A percentile compares a stretch with the other conserved stretches of the same genome.
phyloP scores from a whole-genome alignment of 2,113 vertebrate genomes.

The Pyxicephalus adspersus region DNA sequence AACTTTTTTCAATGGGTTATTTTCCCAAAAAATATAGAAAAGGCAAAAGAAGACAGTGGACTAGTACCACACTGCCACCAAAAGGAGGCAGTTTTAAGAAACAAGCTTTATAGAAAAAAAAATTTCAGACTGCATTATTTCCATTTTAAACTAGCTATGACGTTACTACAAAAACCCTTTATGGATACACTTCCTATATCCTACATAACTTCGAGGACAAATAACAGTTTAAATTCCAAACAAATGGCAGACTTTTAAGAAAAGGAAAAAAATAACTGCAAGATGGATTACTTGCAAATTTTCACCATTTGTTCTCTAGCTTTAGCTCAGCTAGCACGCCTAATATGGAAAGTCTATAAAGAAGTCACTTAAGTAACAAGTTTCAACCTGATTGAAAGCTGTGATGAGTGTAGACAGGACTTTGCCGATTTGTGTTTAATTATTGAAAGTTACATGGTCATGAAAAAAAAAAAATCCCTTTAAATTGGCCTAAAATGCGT shows the following conservation, averaged over 20 bases:
- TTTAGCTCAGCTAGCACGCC: neutral
- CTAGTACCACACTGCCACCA: neutral
- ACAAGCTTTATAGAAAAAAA: neutral
- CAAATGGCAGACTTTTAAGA: neutral
- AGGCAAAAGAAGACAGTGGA: neutral
- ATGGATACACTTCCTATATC: neutral
- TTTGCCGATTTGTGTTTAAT: no score
- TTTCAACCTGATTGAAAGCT: no score
- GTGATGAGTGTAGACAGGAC: no score
- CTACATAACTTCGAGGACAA: slow-evolving; percentile 13
- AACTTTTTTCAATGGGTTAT: neutral
- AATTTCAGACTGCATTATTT: neutral
- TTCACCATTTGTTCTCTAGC: neutral
- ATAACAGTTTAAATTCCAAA: slow-evolving; percentile 17
- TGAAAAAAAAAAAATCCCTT: neutral
- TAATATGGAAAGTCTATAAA: neutral
- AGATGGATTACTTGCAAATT: neutral
- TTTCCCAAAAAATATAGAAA: neutral
- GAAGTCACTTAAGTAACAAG: no score
- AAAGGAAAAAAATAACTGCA: neutral
- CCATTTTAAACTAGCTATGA: neutral
- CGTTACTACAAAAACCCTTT: neutral
- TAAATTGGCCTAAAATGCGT: neutral
- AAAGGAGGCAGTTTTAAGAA: no score
- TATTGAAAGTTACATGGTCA: neutral